Evolutionary conservation across 2,113 vertebrate genomes (phyloP).

Genomic region (Takifugu flavidus): DNA sequence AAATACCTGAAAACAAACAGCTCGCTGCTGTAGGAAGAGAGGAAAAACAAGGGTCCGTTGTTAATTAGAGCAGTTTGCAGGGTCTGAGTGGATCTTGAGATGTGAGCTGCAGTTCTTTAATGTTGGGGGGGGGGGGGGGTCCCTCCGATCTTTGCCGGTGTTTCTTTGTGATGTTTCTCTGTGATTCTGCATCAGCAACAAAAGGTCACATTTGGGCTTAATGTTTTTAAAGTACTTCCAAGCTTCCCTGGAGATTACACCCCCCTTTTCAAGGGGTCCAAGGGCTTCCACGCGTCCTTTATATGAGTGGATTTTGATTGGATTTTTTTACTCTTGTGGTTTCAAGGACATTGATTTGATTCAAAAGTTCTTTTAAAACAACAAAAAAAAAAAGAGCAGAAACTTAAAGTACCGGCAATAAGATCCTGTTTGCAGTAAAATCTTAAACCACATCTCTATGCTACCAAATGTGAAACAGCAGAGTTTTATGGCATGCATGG

Average conservation of each 20-base stretch:
- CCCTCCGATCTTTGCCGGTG: background rate
- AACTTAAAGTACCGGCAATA: background rate
- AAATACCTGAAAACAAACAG: slow-evolving; percentile 66
- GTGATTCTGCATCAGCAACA: background rate
- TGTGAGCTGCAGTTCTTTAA: background rate
- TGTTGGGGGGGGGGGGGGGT: background rate
- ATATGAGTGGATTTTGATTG: background rate
- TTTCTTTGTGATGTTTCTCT: background rate
- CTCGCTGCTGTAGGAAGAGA: slow-evolving; percentile 24
- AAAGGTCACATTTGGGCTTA: background rate
- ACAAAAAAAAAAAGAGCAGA: too few species aligned
- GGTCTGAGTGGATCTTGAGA: slow-evolving; percentile 1
- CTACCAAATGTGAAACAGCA: background rate
- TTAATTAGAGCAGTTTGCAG: slow-evolving; percentile 16
- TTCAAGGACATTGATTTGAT: background rate
- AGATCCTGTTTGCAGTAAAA: background rate
- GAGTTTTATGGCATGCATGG: background rate
- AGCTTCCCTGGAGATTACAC: background rate
- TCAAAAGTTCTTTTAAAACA: background rate
- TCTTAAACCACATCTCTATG: background rate
- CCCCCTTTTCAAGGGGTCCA: background rate
- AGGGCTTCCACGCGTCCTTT: background rate
- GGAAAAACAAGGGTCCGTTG: slow-evolving; percentile 9
- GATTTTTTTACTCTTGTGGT: background rate
- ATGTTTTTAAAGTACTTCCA: background rate